Conservation (phyloP, 2,888 invertebrate species). For the Melinopterus prodromus region DNA sequence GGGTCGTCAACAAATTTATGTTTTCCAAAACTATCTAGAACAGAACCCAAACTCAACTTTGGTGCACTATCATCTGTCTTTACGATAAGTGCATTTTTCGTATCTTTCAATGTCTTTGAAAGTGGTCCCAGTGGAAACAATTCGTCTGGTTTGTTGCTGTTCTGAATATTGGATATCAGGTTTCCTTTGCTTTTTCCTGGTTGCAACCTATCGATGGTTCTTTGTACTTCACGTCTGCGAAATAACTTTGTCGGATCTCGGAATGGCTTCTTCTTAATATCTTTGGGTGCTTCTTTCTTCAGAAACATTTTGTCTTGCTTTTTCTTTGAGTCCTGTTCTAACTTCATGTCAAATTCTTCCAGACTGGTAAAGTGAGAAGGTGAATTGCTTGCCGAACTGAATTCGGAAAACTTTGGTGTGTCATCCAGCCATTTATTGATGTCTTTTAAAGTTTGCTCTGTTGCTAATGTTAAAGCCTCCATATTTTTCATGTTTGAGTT, state of each 20-base stretch:
- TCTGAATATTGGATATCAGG: slow-evolving; percentile 74
- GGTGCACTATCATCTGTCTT: slow-evolving; percentile 77
- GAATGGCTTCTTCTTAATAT: slow-evolving; percentile 63
- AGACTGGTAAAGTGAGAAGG: slow-evolving; percentile 71
- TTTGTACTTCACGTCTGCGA: slow-evolving; percentile 74
- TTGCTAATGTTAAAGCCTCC: slow-evolving; percentile 75
- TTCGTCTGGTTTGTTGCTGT: slow-evolving; percentile 68
- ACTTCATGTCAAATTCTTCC: slow-evolving; percentile 65
- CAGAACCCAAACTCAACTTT: slow-evolving; percentile 85
- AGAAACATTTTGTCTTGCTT: slow-evolving; percentile 53
- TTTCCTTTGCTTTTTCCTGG: slow-evolving; percentile 91
- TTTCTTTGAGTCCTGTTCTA: slow-evolving; percentile 39
- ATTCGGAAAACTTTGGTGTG: slow-evolving; percentile 78
- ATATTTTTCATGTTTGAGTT: slow-evolving; percentile 55
- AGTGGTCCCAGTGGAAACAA: slow-evolving; percentile 63
- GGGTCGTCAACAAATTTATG: slow-evolving; percentile 70
- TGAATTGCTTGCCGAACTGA: slow-evolving; percentile 82
- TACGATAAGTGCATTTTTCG: slow-evolving; percentile 65
- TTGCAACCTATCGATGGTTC: slow-evolving; percentile 84
- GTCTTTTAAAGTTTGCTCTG: slow-evolving; percentile 83
- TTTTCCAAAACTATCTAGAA: slow-evolving; percentile 77
- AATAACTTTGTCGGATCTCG: slow-evolving; percentile 58
- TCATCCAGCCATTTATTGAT: slow-evolving; percentile 91
- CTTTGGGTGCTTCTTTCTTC: slow-evolving; percentile 60
- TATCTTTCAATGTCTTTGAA: slow-evolving; percentile 66